Base-by-base conservation (phyloP, 2,113 vertebrate genomes). In the Tachysurus vachellii region DNA sequence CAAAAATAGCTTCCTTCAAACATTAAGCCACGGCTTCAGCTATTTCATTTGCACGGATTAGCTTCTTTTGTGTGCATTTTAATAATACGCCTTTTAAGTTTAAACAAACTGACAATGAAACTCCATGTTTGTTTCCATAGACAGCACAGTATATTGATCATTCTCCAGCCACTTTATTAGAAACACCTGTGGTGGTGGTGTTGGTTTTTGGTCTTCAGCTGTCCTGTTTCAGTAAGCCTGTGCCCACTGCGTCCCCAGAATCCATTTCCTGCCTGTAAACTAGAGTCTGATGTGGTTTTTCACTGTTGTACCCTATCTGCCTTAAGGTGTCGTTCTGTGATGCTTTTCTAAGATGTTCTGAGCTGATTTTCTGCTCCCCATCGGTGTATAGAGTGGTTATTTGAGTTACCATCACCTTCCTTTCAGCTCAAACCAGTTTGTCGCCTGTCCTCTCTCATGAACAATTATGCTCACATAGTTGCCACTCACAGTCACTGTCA, bases 1-100 rank as follows among this genome's bases (percentile, higher is more conserved):
- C 13, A 23, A 11, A n/a, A 70, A 71, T 23, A 36, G 66, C 28
- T 50, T 50, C 36, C n/a, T 84, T 83, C 28, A 70, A 7, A 23
- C 21, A 50, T 12, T 28, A 54, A 53, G 26, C 12, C 73, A 77
- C 26, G 54, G 26, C 50, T n/a, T 77, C 26, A 77, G 5, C 7
- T 36, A 56, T 56, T 59, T 75, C 8, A 56, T 87, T 64, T 71
- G 82, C 16, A 36, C 54, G 28, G 28, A 23, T 71, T 73, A 13
- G 4, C 80, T 31, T 77, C 86, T 36, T 77, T 86, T 84, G 70
- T 88, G 84, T 86, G 91, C 89, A 82, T 77, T 77, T 80, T 8
- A 56, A 71, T 88, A 89, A 88, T 79, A 80, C 84, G 90, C 82
- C 90, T 2, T 57, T 31, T 71, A 21, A 19, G 31, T 56, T 80